A percentile compares a stretch with the other conserved stretches of the same genome.
phyloP scores from a whole-genome alignment of 2,113 vertebrate species.

The Anguilla rostrata region DNA sequence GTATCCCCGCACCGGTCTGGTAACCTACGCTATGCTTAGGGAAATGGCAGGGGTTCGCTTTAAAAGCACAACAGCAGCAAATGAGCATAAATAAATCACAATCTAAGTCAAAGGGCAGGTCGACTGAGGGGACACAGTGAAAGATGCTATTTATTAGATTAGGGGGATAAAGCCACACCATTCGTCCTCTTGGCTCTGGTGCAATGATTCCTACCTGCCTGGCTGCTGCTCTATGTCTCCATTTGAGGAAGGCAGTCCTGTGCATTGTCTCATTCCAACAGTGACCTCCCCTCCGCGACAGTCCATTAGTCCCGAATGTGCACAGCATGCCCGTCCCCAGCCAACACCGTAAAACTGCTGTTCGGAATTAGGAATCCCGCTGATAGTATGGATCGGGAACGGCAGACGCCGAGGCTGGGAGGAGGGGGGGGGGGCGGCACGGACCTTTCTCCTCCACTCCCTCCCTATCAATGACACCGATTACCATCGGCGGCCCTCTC shows the following conservation, averaged over 20 bases:
- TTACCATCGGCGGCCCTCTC: background rate
- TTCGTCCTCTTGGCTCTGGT: background rate
- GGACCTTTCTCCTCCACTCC: background rate
- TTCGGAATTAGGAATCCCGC: background rate
- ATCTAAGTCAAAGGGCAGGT: background rate
- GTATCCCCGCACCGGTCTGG: background rate
- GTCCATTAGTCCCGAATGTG: background rate
- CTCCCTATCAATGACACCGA: background rate
- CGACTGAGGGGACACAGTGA: background rate
- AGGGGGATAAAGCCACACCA: background rate
- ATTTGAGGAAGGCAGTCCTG: background rate
- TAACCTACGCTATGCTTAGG: background rate
- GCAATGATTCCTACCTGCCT: background rate
- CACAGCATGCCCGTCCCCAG: background rate
- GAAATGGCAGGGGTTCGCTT: background rate
- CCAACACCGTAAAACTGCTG: background rate
- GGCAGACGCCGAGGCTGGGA: background rate
- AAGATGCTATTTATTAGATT: background rate
- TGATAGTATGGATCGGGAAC: background rate
- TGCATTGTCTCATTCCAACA: background rate
- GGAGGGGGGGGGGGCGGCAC: background rate
- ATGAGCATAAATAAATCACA: background rate
- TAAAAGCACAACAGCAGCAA: background rate
- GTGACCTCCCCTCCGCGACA: background rate
- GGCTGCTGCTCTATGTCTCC: background rate